Evolutionary conservation across 2,888 invertebrate genomes (phyloP).

Genomic region (Tetragonula carbonaria): DNA sequence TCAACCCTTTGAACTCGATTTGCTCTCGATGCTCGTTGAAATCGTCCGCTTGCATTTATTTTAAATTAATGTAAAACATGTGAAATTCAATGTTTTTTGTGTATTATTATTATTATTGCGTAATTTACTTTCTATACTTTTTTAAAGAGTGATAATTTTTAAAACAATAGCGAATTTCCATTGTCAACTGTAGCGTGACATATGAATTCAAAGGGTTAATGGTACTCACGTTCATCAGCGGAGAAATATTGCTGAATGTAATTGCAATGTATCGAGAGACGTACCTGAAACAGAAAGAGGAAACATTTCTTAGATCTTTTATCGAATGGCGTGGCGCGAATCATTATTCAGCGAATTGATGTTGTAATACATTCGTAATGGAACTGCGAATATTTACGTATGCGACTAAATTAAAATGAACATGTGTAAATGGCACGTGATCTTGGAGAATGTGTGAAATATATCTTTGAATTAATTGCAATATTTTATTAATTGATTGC

Average conservation of each 20-base stretch:
- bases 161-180: no score
- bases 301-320: neutral
- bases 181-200: no score
- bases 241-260: neutral
- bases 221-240: slow-evolving; percentile 1
- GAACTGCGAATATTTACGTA: neutral
- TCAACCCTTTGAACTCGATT: no score
- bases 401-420: neutral
- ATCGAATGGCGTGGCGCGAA: neutral
- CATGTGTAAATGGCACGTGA: neutral
- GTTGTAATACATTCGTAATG: neutral
- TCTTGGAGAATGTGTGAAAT: no score
- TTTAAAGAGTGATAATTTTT: no score
- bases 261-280: neutral
- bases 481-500: no score
- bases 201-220: neutral
- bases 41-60: no score
- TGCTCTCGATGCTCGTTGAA: no score
- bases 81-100: no score
- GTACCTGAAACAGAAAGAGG: slow-evolving; percentile 40
- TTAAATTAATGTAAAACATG: no score
- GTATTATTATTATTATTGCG: no score
- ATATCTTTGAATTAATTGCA: neutral
- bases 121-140: no score
- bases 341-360: neutral